Evolutionary conservation across 2,113 vertebrate species (phyloP), one percentile per base, ranked within the genome.

Genomic region (Colinus virginianus): DNA sequence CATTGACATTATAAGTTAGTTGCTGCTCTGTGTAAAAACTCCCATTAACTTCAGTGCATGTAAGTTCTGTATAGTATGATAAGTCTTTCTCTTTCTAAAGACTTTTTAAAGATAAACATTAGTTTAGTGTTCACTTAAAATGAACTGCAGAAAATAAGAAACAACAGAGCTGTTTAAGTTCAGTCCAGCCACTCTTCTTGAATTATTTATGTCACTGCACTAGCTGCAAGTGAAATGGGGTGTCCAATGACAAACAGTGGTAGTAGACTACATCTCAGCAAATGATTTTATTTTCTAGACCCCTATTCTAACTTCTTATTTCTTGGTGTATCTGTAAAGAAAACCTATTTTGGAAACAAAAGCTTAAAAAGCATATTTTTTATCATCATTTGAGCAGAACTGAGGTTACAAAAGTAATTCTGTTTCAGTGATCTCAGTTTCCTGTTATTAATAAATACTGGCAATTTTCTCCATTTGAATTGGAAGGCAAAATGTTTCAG

Each of bases 201-300:
- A 78, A 43, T n/a, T 53, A 89, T 86, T 93, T 46, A 75, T 36
- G 13, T 14, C 8, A 81, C 22, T 93, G 34, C 77, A 78, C 21
- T 43, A 75, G 55, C 56, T 91, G 53, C 70, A 95, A 94, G 48
- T 84, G 46, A 90, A 88, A 89, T 59, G 34, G 66, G 85, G 13
- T 87, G 59, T 71, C 88, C 77, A 87, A 10, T 88, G n/a, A 90
- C 36, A 64, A 94, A 59, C 34, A 11, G 40, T 23, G 63, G 25
- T 46, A 53, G 48, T 2, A 11, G 32, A 34, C 59, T 87, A 78
- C 92, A 87, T 88, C 34, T 76, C 30, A 68, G 42, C 43, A 95
- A 90, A 62, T 68, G 28, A 66, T 85, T 96, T 71, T 79, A 22
- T 66, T 49, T 32, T 58, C n/a, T 78, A 90, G 59, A 90, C 53